Evolutionary conservation across 2,888 invertebrate genomes (phyloP).

Genomic region (Salpingus planirostris): DNA sequence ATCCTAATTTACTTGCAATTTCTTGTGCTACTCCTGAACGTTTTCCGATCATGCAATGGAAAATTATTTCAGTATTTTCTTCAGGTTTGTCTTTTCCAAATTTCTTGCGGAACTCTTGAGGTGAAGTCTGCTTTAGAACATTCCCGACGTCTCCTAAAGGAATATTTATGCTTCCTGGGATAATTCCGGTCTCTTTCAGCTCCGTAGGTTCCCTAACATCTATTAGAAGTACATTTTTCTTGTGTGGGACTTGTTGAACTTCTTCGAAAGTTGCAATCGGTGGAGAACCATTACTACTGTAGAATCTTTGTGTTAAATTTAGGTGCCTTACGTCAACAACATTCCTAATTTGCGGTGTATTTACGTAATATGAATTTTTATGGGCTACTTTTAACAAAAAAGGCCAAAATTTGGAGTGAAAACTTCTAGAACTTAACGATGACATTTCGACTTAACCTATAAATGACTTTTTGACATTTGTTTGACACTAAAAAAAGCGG

Average conservation of each 20-base stretch:
- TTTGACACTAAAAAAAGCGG: too few relatives aligned
- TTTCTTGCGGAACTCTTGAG: constrained; percentile 7
- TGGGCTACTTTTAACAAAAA: too few relatives aligned
- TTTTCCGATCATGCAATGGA: constrained; percentile 8
- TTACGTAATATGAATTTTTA: too few relatives aligned
- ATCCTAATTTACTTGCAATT: constrained; percentile 8
- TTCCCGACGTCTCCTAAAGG: constrained; percentile 36
- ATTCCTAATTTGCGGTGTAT: too few relatives aligned
- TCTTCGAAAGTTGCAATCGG: constrained; percentile 35
- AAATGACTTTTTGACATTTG: too few relatives aligned
- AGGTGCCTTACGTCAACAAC: too few relatives aligned
- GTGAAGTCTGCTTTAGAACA: constrained; percentile 1
- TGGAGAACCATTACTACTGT: too few relatives aligned
- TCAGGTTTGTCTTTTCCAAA: constrained; percentile 7
- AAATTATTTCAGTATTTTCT: constrained; percentile 4
- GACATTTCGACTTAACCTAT: too few relatives aligned
- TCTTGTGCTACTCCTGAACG: constrained; percentile 8
- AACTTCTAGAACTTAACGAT: background rate
- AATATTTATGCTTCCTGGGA: constrained; percentile 66
- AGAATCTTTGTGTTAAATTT: too few relatives aligned
- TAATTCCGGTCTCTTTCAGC: constrained; percentile 55
- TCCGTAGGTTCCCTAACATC: constrained; percentile 71
- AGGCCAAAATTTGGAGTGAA: background rate
- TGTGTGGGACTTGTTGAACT: constrained; percentile 41
- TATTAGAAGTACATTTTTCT: constrained; percentile 49